Evolutionary conservation across 2,113 vertebrate genomes (phyloP), one percentile per base, ranked within the genome.

Genomic region (Pristiophorus japonicus): DNA sequence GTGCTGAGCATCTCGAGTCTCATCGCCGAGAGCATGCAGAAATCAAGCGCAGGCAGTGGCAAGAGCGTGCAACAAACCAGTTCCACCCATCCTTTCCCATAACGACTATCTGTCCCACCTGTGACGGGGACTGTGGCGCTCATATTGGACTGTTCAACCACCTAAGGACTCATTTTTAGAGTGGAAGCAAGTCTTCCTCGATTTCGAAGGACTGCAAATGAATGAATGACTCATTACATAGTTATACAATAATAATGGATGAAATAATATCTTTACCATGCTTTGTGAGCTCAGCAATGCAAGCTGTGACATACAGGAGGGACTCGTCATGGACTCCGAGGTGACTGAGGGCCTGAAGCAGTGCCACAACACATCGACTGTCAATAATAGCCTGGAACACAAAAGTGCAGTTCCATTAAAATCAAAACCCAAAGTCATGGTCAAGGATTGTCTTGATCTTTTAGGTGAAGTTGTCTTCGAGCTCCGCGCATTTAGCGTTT

Each of bases 251-350:
- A 14, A 67, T 45, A 67, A 70, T 66, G 63, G 38, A 51, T 94
- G 24, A 47, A 24, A 38, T 66, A 65, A 70, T 94, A 70, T 51
- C 27, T 27, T 94, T 97, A 97, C 97, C 97, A 96, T 97, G 90
- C 95, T 97, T 96, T 75, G 96, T 95, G 67, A 97, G 96, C 94
- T 97, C 97, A 87, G 96, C 96, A 93, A 97, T 96, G 96, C 97
- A 97, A 84, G 96, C 96, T 73, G 95, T 96, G 96, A 97, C 96
- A 0, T 96, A 97, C 75, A 3, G 18, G 95, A 97, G 96, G 38
- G 96, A 96, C 18, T 97, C 97, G n/a, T 97, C 97, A 51, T 96
- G 94, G 95, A 92, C 0, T 4, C 95, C 16, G 0, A 94, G 81
- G 95, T 95, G 96, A 90, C 96, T 96, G 95, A 97, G 30, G 66